Conservation (phyloP, 2,797 vertebrate species). For the Argyrosomus regius region DNA sequence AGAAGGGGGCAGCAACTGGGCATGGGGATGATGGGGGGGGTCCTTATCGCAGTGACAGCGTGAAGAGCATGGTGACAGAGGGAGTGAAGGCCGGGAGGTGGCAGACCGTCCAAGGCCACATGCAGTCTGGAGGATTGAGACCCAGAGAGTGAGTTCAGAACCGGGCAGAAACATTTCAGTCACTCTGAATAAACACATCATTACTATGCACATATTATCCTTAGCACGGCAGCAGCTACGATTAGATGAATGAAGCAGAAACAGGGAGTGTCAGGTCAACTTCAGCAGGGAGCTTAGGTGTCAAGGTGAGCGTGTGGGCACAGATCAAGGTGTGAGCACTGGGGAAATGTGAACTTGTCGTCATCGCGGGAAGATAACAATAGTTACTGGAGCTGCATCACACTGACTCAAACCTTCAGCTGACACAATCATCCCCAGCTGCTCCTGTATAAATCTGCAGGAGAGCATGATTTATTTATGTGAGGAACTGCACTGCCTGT, state of each 20-base stretch:
- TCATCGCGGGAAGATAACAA: constrained; percentile 58
- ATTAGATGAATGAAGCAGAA: constrained; percentile 41
- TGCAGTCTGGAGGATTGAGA: constrained; percentile 96
- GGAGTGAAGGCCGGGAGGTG: constrained; percentile 92
- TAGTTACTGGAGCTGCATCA: constrained; percentile 41
- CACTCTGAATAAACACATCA: constrained; percentile 23
- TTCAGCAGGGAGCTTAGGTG: constrained; percentile 56
- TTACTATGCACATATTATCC: constrained; percentile 9
- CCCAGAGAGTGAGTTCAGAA: constrained; percentile 95
- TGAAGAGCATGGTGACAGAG: constrained; percentile 88
- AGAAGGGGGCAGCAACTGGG: constrained; percentile 90
- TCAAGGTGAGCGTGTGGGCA: constrained; percentile 58
- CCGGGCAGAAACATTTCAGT: constrained; percentile 9
- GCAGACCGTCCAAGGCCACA: constrained; percentile 96
- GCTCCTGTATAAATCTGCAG: constrained; percentile 36
- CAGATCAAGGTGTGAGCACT: constrained; percentile 52
- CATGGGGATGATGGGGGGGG: constrained; percentile 92
- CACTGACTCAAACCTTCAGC: constrained; percentile 61
- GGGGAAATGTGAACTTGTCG: constrained; percentile 47
- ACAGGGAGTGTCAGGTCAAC: constrained; percentile 30
- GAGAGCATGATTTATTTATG: constrained; percentile 57
- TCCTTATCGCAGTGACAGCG: constrained; percentile 91
- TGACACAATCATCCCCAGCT: constrained; percentile 47
- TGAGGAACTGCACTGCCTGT: constrained; percentile 33
- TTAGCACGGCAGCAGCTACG: constrained; percentile 11